phyloP scores from a whole-genome alignment of 64 coral and sea anemone species.

The Pachyseris speciosa region DNA sequence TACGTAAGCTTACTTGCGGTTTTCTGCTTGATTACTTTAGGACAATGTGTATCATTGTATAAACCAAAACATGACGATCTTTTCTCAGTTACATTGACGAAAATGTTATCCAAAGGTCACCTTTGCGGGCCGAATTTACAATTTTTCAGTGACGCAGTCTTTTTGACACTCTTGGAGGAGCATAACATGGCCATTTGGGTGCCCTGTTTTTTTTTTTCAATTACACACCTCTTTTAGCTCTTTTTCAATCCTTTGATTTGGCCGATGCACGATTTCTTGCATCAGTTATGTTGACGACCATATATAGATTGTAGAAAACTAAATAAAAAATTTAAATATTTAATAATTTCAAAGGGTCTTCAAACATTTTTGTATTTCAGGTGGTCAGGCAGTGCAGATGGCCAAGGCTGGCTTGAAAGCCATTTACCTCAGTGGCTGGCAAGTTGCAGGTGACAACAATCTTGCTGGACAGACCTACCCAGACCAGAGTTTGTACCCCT shows the following conservation, averaged over 20 bases:
- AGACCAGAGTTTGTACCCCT: slow-evolving; percentile 97
- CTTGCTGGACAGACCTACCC: slow-evolving; percentile 95
- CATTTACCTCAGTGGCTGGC: slow-evolving; percentile 99
- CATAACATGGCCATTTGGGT: no score
- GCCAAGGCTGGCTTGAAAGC: slow-evolving; percentile 95
- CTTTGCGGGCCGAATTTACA: neutral
- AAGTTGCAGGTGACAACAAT: slow-evolving; percentile 97
- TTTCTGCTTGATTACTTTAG: slow-evolving; percentile 9
- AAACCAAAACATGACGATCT: neutral
- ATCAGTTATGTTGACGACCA: no score
- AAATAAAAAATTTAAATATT: neutral
- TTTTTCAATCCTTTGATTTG: neutral
- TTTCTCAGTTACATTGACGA: neutral
- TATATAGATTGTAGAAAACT: neutral
- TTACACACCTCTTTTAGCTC: no score
- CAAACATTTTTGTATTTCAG: slow-evolving; percentile 21
- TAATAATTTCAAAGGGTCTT: neutral
- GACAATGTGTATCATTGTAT: neutral
- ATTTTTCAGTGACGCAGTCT: neutral
- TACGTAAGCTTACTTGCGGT: no score
- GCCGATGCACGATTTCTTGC: neutral
- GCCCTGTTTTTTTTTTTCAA: no score
- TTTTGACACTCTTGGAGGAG: no score
- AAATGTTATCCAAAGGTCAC: neutral
- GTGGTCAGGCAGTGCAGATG: slow-evolving; percentile 98